These are phyloP conservation scores for Sitta europaea DNA, from an alignment of 2,113 vertebrate genomes.

Conservation along the genomic window DNA sequence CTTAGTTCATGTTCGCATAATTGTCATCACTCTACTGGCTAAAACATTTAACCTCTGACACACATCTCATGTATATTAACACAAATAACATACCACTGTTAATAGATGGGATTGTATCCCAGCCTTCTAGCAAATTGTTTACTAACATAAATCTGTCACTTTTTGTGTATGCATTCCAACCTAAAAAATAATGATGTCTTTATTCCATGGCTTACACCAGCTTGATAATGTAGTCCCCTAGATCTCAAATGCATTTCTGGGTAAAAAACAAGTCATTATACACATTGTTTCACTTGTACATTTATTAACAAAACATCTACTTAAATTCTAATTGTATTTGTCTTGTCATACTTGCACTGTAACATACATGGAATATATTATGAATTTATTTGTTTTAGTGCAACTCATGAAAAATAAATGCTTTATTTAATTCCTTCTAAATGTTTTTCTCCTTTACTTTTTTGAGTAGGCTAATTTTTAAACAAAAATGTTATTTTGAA, in stretches of 20 bases:
- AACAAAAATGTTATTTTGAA: neutral
- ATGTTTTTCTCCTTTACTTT: neutral
- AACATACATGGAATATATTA: neutral
- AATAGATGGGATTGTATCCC: neutral
- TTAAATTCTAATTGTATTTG: neutral
- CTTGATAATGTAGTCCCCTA: neutral
- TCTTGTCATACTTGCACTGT: neutral
- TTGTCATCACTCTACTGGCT: neutral
- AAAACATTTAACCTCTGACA: neutral
- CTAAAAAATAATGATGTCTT: neutral
- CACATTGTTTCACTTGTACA: neutral
- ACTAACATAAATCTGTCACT: neutral
- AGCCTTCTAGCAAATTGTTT: neutral
- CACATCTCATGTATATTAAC: neutral
- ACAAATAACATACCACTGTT: neutral
- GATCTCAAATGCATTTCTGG: neutral
- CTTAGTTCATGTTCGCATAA: fast-evolving
- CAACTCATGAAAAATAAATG: neutral
- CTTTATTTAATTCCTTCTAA: neutral
- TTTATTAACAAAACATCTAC: neutral
- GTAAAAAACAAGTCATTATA: neutral
- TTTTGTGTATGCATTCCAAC: neutral
- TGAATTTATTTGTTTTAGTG: neutral
- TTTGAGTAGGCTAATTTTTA: neutral
- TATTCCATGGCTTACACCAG: neutral